Evolutionary conservation across 2,888 invertebrate genomes (phyloP).

Genomic region (Plagiodera versicolora): DNA sequence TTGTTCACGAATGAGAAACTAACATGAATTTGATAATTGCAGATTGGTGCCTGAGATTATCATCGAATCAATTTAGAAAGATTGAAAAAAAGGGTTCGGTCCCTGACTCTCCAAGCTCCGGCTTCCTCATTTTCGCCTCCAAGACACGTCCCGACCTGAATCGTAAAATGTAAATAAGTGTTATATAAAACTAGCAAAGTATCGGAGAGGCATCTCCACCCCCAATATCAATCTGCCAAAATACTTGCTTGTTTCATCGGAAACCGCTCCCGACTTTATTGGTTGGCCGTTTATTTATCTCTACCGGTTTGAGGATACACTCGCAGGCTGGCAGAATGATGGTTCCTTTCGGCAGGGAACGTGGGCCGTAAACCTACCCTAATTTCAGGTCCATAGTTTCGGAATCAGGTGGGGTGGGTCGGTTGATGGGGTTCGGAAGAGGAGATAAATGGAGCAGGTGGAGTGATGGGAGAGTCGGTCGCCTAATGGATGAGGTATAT

Average conservation of each 20-base stretch:
- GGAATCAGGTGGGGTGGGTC: neutral
- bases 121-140: conserved; percentile 16
- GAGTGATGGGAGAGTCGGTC: neutral
- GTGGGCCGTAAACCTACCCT: conserved; percentile 12
- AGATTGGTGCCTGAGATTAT: too few species aligned
- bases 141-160: conserved; percentile 31
- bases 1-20: too few species aligned
- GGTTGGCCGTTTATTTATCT: conserved; percentile 25
- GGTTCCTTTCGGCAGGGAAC: neutral
- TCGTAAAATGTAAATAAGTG: conserved; percentile 40
- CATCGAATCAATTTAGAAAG: too few species aligned
- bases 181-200: conserved; percentile 31
- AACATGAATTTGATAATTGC: too few species aligned
- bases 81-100: too few species aligned
- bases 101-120: too few species aligned
- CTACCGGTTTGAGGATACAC: conserved; percentile 19
- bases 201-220: conserved; percentile 21
- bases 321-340: conserved; percentile 6
- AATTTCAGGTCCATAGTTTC: conserved; percentile 7
- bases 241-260: conserved; percentile 30
- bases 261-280: conserved; percentile 27
- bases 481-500: neutral
- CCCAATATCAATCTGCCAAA: conserved; percentile 32
- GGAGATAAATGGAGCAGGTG: neutral
- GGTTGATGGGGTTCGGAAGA: neutral